Evolutionary conservation across 2,113 vertebrate species (phyloP), one percentile per base, ranked within the genome.

Genomic region (Mus pahari): DNA sequence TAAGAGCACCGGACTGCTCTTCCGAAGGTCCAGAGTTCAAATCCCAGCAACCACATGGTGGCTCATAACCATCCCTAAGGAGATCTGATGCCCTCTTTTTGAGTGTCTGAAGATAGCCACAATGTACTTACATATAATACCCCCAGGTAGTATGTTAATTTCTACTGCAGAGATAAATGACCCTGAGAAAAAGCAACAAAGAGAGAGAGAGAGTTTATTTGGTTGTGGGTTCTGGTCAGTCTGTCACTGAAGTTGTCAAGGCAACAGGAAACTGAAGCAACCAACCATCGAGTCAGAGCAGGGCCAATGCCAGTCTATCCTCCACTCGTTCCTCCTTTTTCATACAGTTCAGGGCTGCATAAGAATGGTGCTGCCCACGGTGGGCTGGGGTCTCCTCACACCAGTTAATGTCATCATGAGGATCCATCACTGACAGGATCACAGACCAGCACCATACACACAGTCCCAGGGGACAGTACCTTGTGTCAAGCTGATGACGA

Each of bases 271-370:
- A 33, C 0, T 55, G 50, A 50, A 31, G 39, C 13, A 17, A 31
- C 45, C 13, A 17, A 31, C 45, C 45, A 7, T 77, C 26, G 16
- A 50, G 42, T 19, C 14, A 31, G 45, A 55, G 31, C 33, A 55
- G 17, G 36, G 53, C 3, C 2, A 4, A 3, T 5, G 14, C 26
- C 42, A 3, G 50, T 20, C 10, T 9, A 50, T 3, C 50, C 19
- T 55, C 50, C 10, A 11, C 10, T 11, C 31, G 31, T 8, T 48
- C 16, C 31, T 45, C 45, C 50, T 55, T 53, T 55, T 33, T 79
- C 7, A 79, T 5, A 36, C 31, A 55, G 48, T 53, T 36, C 50
- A 12, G 31, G 77, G 50, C 77, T 10, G 14, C 33, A 5, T 58
- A 50, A 36, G 50, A 24, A n/a, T 3, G 33, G 5, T 24, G 50